These are phyloP conservation scores for Myiothlypis coronata DNA, from an alignment of 2,797 vertebrate species.

Conservation along the genomic window DNA sequence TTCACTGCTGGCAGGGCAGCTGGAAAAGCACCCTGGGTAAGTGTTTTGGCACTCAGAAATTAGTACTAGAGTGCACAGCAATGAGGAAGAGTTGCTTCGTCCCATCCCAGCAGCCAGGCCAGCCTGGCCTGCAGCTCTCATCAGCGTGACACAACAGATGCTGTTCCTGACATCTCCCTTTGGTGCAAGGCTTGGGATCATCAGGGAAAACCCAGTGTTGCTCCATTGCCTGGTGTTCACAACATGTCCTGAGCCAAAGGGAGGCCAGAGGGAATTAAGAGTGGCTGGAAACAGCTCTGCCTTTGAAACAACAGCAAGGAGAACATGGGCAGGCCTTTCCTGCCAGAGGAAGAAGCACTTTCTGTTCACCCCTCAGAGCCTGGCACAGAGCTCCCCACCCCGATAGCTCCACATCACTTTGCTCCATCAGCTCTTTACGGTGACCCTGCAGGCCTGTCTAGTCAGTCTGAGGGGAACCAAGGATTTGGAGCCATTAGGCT, in stretches of 20 bases:
- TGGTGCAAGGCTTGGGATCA: background rate
- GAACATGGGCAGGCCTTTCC: accelerated
- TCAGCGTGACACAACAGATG: accelerated
- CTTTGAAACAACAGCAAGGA: background rate
- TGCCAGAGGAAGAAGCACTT: background rate
- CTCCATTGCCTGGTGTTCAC: background rate
- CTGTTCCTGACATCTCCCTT: background rate
- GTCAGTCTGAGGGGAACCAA: background rate
- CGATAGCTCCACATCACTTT: background rate
- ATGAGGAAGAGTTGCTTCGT: background rate
- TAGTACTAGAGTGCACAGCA: background rate
- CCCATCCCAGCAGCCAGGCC: background rate
- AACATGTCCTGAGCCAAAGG: background rate
- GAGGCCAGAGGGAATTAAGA: background rate
- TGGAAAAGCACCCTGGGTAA: background rate
- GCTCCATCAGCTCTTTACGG: background rate
- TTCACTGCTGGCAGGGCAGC: background rate
- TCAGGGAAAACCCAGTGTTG: background rate
- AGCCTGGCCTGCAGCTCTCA: background rate
- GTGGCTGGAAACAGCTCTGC: background rate
- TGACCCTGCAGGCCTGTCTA: background rate
- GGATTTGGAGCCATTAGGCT: constrained; percentile 6
- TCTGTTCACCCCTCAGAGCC: background rate
- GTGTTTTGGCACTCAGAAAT: background rate
- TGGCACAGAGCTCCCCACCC: background rate